A percentile compares a stretch with the other conserved stretches of the same genome.
These are phyloP conservation scores for Menidia beryllina DNA, from an alignment of 2,113 vertebrate genomes.

Conservation along the genomic window DNA sequence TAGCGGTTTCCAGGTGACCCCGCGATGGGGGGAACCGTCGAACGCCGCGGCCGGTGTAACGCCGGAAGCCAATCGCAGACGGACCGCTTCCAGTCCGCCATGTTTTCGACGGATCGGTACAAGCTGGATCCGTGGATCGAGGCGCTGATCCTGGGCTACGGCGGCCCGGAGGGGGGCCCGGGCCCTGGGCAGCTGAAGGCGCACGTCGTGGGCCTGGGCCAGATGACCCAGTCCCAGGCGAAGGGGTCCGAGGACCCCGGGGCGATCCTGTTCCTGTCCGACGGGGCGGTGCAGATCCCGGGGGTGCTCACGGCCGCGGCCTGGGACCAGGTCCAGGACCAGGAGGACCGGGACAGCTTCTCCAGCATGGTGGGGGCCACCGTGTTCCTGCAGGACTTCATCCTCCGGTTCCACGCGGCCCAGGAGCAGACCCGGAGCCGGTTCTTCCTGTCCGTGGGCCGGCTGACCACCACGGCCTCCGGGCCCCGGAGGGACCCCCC, in stretches of 20 bases:
- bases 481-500: constrained; percentile 19
- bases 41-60: too few species aligned
- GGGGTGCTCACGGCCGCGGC: constrained; percentile 61
- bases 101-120: background rate
- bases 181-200: constrained; percentile 42
- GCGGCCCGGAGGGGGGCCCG: background rate
- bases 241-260: constrained; percentile 16
- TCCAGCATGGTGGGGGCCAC: constrained; percentile 56
- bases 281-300: constrained; percentile 63
- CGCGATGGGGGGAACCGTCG: too few species aligned
- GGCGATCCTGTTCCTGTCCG: constrained; percentile 65
- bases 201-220: constrained; percentile 55
- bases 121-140: constrained; percentile 66
- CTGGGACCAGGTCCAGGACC: constrained; percentile 64
- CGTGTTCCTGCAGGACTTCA: constrained; percentile 43
- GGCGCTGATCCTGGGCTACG: constrained; percentile 47
- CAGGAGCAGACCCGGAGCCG: constrained; percentile 27
- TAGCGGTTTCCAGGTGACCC: too few species aligned
- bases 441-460: constrained; percentile 58
- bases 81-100: constrained; percentile 15
- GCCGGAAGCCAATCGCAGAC: background rate
- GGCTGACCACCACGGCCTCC: constrained; percentile 20
- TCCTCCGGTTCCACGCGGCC: constrained; percentile 57
- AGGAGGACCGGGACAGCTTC: constrained; percentile 62
- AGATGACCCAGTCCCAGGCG: constrained; percentile 58